phyloP scores from a whole-genome alignment of 2,797 vertebrate genomes.

The Poecilia picta region DNA sequence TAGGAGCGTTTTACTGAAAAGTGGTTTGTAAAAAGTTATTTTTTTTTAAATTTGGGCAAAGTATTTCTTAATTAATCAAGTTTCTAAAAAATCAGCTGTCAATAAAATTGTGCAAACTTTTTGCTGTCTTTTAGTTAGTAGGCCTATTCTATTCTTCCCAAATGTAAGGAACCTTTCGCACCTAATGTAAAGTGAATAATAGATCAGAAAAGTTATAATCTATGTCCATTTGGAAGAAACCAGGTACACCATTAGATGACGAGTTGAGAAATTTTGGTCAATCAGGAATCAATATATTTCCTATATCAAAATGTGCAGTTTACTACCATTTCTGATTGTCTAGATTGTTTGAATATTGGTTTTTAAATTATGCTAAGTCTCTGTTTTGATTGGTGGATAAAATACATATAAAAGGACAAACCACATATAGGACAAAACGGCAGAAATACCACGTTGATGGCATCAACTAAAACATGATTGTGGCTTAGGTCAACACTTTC shows the following conservation, averaged over 20 bases:
- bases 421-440: background rate
- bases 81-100: background rate
- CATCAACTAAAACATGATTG: constrained; percentile 21
- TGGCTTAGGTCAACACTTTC: constrained; percentile 58
- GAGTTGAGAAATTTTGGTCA: background rate
- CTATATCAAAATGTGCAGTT: background rate
- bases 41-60: background rate
- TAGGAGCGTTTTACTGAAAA: too few relatives aligned
- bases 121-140: background rate
- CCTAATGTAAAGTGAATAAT: background rate
- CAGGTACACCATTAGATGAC: background rate
- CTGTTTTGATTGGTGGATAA: background rate
- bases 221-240: background rate
- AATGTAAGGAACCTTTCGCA: background rate
- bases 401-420: background rate
- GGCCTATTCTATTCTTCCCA: background rate
- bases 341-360: background rate
- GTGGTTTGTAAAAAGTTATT: background rate
- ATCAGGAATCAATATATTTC: background rate
- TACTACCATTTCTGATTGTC: background rate
- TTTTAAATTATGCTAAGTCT: background rate
- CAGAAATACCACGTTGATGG: constrained; percentile 7
- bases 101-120: background rate
- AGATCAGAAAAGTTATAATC: background rate
- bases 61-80: background rate